A percentile compares a stretch with the other conserved stretches of the same genome.
Conservation (phyloP, 2,888 invertebrate genomes). For the Cheilosia scutellata region DNA sequence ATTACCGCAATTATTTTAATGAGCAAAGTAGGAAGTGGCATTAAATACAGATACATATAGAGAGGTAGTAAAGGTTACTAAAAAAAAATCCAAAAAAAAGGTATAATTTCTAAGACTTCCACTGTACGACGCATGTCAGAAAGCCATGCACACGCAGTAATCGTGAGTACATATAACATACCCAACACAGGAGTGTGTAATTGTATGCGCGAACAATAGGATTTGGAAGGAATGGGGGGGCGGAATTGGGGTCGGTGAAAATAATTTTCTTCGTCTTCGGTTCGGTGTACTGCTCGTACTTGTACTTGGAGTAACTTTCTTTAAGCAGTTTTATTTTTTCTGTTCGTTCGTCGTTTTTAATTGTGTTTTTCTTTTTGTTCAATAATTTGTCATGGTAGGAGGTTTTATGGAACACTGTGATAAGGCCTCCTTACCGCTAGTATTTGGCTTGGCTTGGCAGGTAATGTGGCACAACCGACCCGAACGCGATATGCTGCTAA, state of each 20-base stretch:
- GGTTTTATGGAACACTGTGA: constrained; percentile 66
- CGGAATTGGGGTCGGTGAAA: constrained; percentile 73
- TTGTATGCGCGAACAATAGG: constrained; percentile 52
- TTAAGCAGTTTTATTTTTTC: constrained; percentile 44
- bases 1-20: constrained; percentile 71
- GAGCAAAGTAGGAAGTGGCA: constrained; percentile 65
- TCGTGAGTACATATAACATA: constrained; percentile 17
- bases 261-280: constrained; percentile 53
- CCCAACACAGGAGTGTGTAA: constrained; percentile 1
- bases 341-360: constrained; percentile 6
- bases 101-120: constrained; percentile 59
- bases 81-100: neutral
- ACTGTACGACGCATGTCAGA: constrained; percentile 67
- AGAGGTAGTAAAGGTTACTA: constrained; percentile 43
- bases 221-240: constrained; percentile 43
- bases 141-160: constrained; percentile 62
- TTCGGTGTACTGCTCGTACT: constrained; percentile 14
- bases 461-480: constrained; percentile 10
- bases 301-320: constrained; percentile 72
- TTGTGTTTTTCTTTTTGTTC: constrained; percentile 46
- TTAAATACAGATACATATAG: constrained; percentile 36
- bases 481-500: neutral
- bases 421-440: neutral
- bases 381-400: constrained; percentile 68
- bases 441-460: neutral